phyloP scores from a whole-genome alignment of 1,140 invertebrate genomes.

The Dendrolimus kikuchii region DNA sequence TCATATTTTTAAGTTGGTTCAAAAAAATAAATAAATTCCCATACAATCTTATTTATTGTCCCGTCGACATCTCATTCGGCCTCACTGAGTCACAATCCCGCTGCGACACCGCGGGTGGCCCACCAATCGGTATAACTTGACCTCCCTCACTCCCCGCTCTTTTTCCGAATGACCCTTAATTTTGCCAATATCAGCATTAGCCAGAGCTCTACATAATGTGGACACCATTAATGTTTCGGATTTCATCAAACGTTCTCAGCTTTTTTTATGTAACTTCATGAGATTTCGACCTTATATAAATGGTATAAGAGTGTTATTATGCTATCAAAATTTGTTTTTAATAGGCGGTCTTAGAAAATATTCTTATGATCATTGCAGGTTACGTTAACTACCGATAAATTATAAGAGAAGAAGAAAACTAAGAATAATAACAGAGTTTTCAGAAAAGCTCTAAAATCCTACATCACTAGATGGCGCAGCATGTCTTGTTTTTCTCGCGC shows the following conservation, averaged over 20 bases:
- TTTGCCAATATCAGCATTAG: background rate
- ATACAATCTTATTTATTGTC: constrained; percentile 1
- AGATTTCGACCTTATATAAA: background rate
- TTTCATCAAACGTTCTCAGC: constrained; percentile 12
- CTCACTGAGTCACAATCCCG: background rate
- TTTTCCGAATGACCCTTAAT: background rate
- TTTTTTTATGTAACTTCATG: background rate
- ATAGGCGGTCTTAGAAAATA: no score
- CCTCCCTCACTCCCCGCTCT: background rate
- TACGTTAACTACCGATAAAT: no score
- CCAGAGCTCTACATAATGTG: constrained; percentile 5
- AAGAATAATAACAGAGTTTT: no score
- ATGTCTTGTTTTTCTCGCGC: no score
- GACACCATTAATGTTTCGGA: constrained; percentile 9
- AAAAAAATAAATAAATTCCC: background rate
- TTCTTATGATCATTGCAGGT: no score
- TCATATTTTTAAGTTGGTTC: no score
- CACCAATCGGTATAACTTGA: constrained; percentile 2
- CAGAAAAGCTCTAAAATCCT: no score
- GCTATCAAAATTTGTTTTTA: no score
- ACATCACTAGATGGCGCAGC: no score
- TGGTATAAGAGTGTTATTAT: background rate
- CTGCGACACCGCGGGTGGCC: constrained; percentile 9
- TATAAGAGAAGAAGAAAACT: no score
- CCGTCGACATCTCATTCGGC: constrained; percentile 1